Conservation (phyloP, 2,113 vertebrate genomes). For the Elachura formosa region DNA sequence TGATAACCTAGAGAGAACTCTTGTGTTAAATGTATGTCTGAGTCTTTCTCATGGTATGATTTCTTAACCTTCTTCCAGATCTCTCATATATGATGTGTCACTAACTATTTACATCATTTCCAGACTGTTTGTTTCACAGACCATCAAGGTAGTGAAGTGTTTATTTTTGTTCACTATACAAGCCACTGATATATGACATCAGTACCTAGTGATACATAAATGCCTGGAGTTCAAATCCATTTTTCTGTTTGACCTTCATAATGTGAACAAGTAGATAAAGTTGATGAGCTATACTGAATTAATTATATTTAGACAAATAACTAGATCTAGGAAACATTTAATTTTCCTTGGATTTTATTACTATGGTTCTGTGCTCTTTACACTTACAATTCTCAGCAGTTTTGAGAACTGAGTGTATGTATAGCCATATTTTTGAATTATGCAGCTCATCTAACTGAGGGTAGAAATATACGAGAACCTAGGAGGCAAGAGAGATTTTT, state of each 20-base stretch:
- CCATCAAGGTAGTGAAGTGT: slow-evolving; percentile 17
- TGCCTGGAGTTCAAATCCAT: not conserved
- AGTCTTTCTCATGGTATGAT: not conserved
- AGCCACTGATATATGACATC: not conserved
- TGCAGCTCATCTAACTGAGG: not conserved
- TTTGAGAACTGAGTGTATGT: not conserved
- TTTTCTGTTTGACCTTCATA: slow-evolving; percentile 30
- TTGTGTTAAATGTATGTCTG: not conserved
- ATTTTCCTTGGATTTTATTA: slow-evolving; percentile 30
- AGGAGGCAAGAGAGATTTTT: not conserved
- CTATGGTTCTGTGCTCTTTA: not conserved
- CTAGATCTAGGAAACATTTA: not conserved
- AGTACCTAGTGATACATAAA: not conserved
- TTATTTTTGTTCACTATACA: not conserved
- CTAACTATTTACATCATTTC: slow-evolving; percentile 22
- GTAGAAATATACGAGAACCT: not conserved
- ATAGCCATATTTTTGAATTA: slow-evolving; percentile 11
- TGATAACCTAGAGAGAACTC: not conserved
- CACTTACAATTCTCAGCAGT: not conserved
- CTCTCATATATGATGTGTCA: not conserved
- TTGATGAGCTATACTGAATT: slow-evolving; percentile 4
- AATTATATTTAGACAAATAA: slow-evolving; percentile 30
- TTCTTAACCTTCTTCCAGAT: slow-evolving; percentile 10
- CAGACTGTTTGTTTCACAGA: not conserved
- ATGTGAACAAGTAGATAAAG: slow-evolving; percentile 8